These are phyloP conservation scores for Epicampocera succincta DNA, from an alignment of 2,888 invertebrate species.

Conservation along the genomic window DNA sequence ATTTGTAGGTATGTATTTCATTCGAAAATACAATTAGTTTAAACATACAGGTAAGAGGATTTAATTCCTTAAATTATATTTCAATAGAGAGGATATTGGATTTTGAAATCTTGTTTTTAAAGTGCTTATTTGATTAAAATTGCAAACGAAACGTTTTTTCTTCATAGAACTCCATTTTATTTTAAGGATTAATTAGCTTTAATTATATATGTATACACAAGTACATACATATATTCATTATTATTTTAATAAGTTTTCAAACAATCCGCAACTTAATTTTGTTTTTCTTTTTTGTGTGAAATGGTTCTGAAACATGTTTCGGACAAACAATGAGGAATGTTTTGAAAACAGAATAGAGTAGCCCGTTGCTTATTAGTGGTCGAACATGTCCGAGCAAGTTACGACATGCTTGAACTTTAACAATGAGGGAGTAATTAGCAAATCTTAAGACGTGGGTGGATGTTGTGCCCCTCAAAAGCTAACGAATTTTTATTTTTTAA, in stretches of 20 bases:
- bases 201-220: background rate
- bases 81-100: constrained; percentile 47
- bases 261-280: background rate
- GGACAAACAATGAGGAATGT: constrained; percentile 45
- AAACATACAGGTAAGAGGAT: constrained; percentile 18
- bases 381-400: too few species aligned
- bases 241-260: background rate
- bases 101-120: constrained; percentile 44
- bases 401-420: too few species aligned
- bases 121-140: background rate
- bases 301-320: constrained; percentile 2
- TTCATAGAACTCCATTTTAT: constrained; percentile 37
- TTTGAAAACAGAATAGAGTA: constrained; percentile 14
- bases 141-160: constrained; percentile 42
- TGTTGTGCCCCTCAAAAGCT: too few species aligned
- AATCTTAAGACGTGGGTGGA: too few species aligned
- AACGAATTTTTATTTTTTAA: too few species aligned
- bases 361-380: too few species aligned
- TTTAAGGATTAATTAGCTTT: constrained; percentile 13
- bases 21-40: constrained; percentile 34
- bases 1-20: constrained; percentile 23
- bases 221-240: too few species aligned
- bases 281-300: constrained; percentile 18
- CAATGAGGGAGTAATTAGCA: too few species aligned
- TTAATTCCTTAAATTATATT: constrained; percentile 47